These are phyloP conservation scores for Phenganax marumi DNA, from an alignment of 92 coral and sea anemone species.

Conservation along the genomic window DNA sequence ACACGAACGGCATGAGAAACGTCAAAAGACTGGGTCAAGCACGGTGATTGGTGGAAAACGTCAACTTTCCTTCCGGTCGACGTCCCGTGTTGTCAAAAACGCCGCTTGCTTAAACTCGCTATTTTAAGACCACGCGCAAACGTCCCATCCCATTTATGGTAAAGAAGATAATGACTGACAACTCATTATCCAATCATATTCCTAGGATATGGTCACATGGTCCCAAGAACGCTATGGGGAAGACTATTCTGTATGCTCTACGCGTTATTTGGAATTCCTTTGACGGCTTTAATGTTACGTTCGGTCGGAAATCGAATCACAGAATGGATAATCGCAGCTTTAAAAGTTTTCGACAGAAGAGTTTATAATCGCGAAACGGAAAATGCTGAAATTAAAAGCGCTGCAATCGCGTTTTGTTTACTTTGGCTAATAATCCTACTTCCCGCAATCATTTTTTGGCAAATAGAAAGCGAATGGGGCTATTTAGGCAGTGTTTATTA, in stretches of 20 bases:
- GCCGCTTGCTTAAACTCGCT: too few relatives aligned
- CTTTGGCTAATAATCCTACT: conserved; percentile 69
- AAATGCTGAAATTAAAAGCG: conserved; percentile 89
- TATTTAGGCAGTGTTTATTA: conserved; percentile 82
- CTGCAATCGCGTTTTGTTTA: conserved; percentile 72
- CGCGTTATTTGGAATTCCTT: conserved; percentile 87
- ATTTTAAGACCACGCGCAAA: too few relatives aligned
- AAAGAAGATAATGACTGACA: not conserved
- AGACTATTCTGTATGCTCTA: conserved; percentile 76
- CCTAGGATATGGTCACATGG: conserved; percentile 94
- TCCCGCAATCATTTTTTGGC: conserved; percentile 72
- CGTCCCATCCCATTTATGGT: not conserved
- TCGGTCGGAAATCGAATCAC: conserved; percentile 95
- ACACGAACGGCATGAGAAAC: too few relatives aligned
- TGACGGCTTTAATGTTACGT: conserved; percentile 88
- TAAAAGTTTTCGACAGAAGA: conserved; percentile 73
- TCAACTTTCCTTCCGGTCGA: too few relatives aligned
- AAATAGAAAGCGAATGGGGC: conserved; percentile 62
- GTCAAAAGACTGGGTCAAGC: too few relatives aligned
- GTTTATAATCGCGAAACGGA: conserved; percentile 92
- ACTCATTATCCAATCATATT: conserved; percentile 6
- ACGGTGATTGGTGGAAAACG: too few relatives aligned
- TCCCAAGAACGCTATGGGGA: conserved; percentile 73
- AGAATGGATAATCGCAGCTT: conserved; percentile 60
- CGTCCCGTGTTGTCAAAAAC: too few relatives aligned